Percentiles rank a stretch among this genome's conserved stretches.
Evolutionary conservation across 2,113 vertebrate genomes (phyloP).

Genomic region (Melanocharis versteri): DNA sequence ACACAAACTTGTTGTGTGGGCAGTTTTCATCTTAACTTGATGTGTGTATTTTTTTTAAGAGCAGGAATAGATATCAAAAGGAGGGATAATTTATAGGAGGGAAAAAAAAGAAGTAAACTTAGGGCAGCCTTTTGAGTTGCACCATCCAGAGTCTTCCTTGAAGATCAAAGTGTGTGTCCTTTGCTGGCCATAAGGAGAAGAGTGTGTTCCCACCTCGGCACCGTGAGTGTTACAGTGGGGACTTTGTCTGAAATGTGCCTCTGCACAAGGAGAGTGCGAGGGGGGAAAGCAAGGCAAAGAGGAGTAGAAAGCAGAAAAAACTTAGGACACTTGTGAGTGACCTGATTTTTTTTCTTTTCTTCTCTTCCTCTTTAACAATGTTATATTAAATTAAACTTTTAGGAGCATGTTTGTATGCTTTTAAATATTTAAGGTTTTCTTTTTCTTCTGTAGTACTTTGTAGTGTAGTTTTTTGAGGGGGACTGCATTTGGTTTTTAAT

Average conservation of each 20-base stretch:
- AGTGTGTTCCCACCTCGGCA: rapidly evolving
- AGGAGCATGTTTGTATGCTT: not conserved
- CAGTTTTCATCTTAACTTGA: constrained; percentile 43
- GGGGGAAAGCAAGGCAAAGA: not conserved
- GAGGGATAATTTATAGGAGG: constrained; percentile 5
- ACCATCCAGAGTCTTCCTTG: not conserved
- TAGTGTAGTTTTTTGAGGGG: not conserved
- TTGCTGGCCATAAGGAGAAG: not conserved
- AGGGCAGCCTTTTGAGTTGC: not conserved
- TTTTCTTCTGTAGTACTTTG: not conserved
- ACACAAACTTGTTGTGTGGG: constrained; percentile 35
- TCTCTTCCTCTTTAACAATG: not conserved
- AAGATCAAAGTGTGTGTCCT: not conserved
- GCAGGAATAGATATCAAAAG: constrained; percentile 57
- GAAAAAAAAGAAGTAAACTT: not conserved
- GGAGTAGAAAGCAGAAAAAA: not conserved
- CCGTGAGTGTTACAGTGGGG: not conserved
- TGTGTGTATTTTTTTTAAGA: not conserved
- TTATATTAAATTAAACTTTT: not conserved
- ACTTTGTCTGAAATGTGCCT: not conserved
- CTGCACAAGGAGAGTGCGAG: not conserved
- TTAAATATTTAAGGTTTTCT: not conserved
- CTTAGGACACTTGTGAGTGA: not conserved
- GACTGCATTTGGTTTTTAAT: not conserved
- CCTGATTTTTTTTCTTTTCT: not conserved